phyloP scores from a whole-genome alignment of 2,797 vertebrate genomes.

The Emydoidea blandingii region DNA sequence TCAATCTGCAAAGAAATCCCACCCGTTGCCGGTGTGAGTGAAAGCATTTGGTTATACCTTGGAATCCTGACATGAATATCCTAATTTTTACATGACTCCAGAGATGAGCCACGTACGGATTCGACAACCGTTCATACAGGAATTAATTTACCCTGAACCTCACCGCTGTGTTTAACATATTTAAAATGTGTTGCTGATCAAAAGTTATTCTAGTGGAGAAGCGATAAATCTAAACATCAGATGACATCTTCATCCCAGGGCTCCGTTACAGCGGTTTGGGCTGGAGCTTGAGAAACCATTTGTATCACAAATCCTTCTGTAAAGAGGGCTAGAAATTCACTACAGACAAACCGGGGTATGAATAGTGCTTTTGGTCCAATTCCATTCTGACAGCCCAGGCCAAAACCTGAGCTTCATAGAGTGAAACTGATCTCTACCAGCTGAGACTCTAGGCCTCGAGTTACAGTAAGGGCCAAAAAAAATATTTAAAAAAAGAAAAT shows the following conservation, averaged over 20 bases:
- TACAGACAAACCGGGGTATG: neutral
- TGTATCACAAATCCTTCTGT: neutral
- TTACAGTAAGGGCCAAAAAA: neutral
- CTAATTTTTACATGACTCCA: slow-evolving; percentile 21
- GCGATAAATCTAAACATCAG: neutral
- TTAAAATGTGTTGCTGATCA: neutral
- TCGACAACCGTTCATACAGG: neutral
- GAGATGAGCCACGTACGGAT: neutral
- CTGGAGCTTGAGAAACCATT: neutral
- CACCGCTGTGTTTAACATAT: neutral
- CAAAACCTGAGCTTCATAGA: neutral
- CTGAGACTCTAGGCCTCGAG: neutral
- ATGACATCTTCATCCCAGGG: neutral
- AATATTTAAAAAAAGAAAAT: neutral
- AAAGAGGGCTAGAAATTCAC: neutral
- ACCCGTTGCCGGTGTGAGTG: neutral
- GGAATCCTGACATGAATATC: slow-evolving; percentile 23
- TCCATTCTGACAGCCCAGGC: neutral
- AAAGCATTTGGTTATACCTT: neutral
- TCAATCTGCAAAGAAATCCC: neutral
- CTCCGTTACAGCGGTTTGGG: accelerated
- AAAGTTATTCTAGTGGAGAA: neutral
- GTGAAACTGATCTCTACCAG: neutral
- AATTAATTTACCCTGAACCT: slow-evolving; percentile 58
- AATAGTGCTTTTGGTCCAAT: neutral